Evolutionary conservation across 2,113 vertebrate genomes (phyloP).

Genomic region (Etia nguti): DNA sequence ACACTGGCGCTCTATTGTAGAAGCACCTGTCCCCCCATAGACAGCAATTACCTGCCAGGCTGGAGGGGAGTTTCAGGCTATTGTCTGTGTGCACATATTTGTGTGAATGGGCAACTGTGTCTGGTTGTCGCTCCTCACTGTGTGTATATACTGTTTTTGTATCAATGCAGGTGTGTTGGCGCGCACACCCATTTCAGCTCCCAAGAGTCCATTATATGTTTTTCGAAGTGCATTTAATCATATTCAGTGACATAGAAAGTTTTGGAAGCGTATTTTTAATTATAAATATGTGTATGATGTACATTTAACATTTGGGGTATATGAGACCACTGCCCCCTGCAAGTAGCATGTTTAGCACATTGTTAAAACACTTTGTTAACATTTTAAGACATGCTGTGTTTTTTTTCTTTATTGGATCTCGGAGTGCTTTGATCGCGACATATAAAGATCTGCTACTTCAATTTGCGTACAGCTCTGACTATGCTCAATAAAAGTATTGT

Average conservation of each 20-base stretch:
- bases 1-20: slow-evolving; percentile 62
- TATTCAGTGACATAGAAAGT: not conserved
- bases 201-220: not conserved
- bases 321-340: not conserved
- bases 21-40: slow-evolving; percentile 68
- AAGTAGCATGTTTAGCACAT: not conserved
- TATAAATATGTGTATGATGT: not conserved
- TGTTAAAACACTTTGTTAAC: slow-evolving; percentile 8
- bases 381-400: not conserved
- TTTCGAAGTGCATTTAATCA: not conserved
- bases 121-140: not conserved
- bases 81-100: slow-evolving; percentile 42
- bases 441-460: not conserved
- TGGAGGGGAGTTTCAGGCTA: slow-evolving; percentile 55
- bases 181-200: not conserved
- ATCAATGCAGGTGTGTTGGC: slow-evolving; percentile 5
- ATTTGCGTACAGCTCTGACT: not conserved
- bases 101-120: not conserved
- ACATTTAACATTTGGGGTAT: not conserved
- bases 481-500: not conserved
- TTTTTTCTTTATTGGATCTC: not conserved
- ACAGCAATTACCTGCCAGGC: slow-evolving; percentile 71
- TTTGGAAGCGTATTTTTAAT: not conserved
- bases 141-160: not conserved
- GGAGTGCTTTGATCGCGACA: not conserved